Base-by-base conservation (phyloP, 2,797 vertebrate genomes). In the Chaetodon trifasciatus region DNA sequence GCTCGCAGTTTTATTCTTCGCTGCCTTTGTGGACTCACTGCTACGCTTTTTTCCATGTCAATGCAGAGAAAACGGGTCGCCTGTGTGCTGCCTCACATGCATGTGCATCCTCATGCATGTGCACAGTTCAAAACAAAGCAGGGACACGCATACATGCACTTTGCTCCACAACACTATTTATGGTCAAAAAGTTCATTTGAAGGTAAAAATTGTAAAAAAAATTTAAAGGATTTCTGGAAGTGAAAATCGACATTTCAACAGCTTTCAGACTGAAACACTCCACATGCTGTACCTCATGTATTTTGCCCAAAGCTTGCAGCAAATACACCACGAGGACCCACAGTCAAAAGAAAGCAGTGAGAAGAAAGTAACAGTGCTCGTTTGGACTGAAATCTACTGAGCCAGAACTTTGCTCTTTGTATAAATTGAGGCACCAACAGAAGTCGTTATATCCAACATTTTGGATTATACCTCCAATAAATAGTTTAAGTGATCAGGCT, bases 341-440 rank as follows among this genome's bases (percentile, higher is more conserved):
- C 24, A 82, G n/a, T 24, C 35, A 74, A 17, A 32, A 64, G 15
- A 72, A 77, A 62, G 47, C 37, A 49, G 3, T 17, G 21, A 73
- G 5, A 57, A 56, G 52, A 16, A 35, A 71, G 23, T 47, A n/a
- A n/a, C 19, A 9, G 16, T n/a, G n/a, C n/a, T 47, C 2, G 39
- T 5, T 39, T n/a, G 42, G 40, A 64, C 49, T 17, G 28, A 64
- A 78, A 66, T 52, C 28, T 37, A 32, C 42, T 56, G 35, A 28
- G 37, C 5, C 40, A 50, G 53, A 35, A 46, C 50, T 53, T 21
- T 46, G 4, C 9, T 47, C 46, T 6, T 8, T 65, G 39, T 16
- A 3, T 19, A 17, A 49, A 32, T 4, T 58, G 19, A 60, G 44
- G 40, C n/a, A 19, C n/a, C 23, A 49, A 13, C 62, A 74, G 23